Base-by-base conservation (phyloP, 1,140 invertebrate species). In the Aphis gossypii region DNA sequence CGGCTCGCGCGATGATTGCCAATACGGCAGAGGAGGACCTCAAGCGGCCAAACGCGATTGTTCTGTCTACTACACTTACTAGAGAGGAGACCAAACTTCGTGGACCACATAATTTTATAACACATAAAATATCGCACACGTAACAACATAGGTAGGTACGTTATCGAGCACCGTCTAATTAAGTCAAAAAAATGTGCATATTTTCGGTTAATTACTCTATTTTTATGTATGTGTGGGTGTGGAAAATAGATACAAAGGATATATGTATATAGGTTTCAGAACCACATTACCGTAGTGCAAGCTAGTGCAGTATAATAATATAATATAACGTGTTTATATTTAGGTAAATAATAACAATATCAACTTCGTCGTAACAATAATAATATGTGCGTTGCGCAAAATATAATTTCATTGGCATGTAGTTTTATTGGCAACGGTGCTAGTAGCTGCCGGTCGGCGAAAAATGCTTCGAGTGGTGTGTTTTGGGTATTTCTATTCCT, bases 401-500 rank as follows among this genome's bases (percentile, higher is more conserved):
- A 48, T 48, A 56, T 25, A 90, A 68, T 90, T 41, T 41, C 25
- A 90, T 60, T 60, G 54, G 54, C 54, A 38, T 44, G 35, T 3
- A 21, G 30, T 68, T 68, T 23, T 38, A 35, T 90, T 90, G 89
- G 89, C 48, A 90, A 68, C 54, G 38, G 30, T 7, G 1, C 8
- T 76, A 9, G 56, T 30, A 9, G 56, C 9, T 25, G 25, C n/a
- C 54, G 30, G 54, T 76, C 11, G 90, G 38, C 25, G 41, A 91
- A 91, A 91, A 91, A 76, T 60, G 41, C 46, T 91, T 68, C 30
- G 41, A 46, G 25, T 46, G n/a, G 14, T 41, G 46, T 76, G 90
- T 91, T 91, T 68, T 46, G 46, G 44, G 46, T 48, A n/a, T 56
- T 91, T 91, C 90, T 91, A 91, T 91, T 91, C 56, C 90, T 76